Evolutionary conservation across 2,888 invertebrate species (phyloP).

Genomic region (Sycophila texana): DNA sequence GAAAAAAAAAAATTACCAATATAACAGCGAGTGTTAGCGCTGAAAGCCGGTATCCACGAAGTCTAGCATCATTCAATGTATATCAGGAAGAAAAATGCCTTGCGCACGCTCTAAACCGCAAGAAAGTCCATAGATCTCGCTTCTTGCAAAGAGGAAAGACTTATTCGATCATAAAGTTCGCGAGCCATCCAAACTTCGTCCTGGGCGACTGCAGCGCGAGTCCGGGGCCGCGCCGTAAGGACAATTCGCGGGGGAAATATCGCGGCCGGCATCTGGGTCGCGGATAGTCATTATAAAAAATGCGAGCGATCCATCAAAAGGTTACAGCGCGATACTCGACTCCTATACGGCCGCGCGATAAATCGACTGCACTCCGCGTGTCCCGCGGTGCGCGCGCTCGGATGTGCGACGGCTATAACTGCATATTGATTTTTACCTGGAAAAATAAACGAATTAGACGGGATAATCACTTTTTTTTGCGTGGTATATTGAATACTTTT

Average conservation of each 20-base stretch:
- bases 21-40: no score
- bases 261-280: slow-evolving; percentile 20
- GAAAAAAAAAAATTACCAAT: no score
- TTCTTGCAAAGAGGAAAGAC: not conserved
- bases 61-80: slow-evolving; percentile 10
- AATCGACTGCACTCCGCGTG: not conserved
- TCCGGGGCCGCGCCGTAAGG: not conserved
- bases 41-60: not conserved
- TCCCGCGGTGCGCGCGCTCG: not conserved
- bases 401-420: not conserved
- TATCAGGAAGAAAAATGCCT: slow-evolving; percentile 9
- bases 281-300: slow-evolving; percentile 19
- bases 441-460: no score
- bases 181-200: slow-evolving; percentile 1
- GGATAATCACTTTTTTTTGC: no score
- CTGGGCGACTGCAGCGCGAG: not conserved
- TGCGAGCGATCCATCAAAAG: slow-evolving; percentile 23
- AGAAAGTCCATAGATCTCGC: slow-evolving; percentile 3
- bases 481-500: no score
- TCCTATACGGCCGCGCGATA: not conserved
- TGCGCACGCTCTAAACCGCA: not conserved
- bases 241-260: not conserved
- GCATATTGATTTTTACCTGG: no score
- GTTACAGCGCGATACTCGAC: not conserved
- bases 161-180: slow-evolving; percentile 13